Percentiles rank a stretch among this genome's conserved stretches.
phyloP scores from a whole-genome alignment of 2,888 invertebrate genomes.

The Napeogenes sylphis region DNA sequence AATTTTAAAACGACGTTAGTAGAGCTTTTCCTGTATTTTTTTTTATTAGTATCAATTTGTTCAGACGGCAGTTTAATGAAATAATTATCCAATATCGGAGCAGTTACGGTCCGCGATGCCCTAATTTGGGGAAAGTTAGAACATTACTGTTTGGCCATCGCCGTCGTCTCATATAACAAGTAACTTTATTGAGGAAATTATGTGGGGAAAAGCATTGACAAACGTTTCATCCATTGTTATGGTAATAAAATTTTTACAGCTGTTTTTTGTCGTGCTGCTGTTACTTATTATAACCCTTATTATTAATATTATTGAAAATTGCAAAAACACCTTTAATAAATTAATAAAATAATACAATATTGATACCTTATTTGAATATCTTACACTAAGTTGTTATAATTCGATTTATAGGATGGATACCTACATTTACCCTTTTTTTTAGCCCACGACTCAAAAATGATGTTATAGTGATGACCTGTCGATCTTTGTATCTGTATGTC shows the following conservation, averaged over 20 bases:
- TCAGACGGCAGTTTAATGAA: neutral
- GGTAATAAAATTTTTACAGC: no score
- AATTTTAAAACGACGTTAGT: neutral
- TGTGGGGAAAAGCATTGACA: neutral
- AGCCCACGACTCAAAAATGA: neutral
- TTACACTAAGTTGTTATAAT: neutral
- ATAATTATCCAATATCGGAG: constrained; percentile 2
- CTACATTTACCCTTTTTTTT: neutral
- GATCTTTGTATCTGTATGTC: no score
- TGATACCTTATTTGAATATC: neutral
- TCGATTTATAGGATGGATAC: neutral
- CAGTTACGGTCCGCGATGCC: constrained; percentile 3
- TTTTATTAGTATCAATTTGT: constrained; percentile 2
- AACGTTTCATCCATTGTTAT: no score
- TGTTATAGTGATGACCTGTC: no score
- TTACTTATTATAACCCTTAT: no score
- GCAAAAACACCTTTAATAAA: no score
- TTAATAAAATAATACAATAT: no score
- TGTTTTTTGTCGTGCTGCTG: no score
- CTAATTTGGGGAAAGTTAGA: neutral
- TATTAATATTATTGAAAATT: no score
- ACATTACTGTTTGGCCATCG: constrained; percentile 5
- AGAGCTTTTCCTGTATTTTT: neutral
- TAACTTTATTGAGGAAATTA: neutral
- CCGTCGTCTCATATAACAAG: neutral